Evolutionary conservation across 2,797 vertebrate species (phyloP).

Genomic region (Synaphobranchus kaupii): DNA sequence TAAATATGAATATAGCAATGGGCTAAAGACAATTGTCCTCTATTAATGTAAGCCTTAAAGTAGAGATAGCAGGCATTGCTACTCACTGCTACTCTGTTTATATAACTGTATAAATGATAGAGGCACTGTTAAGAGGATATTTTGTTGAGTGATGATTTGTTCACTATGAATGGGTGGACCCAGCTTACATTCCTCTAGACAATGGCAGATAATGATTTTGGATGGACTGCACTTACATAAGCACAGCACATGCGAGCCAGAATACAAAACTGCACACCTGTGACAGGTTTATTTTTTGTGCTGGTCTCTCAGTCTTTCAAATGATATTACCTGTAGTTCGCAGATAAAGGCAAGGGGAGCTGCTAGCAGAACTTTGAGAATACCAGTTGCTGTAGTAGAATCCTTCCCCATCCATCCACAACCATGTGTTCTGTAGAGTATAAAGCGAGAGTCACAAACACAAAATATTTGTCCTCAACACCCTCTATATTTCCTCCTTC

Average conservation of each 20-base stretch:
- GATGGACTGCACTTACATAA: neutral
- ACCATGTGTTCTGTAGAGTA: neutral
- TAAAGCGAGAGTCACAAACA: neutral
- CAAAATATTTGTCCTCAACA: neutral
- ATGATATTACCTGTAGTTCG: neutral
- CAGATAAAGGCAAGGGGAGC: neutral
- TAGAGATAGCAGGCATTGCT: neutral
- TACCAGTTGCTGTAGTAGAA: neutral
- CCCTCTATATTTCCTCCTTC: neutral
- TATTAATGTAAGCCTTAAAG: neutral
- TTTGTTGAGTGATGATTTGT: neutral
- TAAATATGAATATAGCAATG: neutral
- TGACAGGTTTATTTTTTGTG: neutral
- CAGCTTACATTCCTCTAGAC: neutral
- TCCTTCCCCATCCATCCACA: constrained; percentile 18
- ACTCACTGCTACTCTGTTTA: neutral
- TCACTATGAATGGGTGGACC: neutral
- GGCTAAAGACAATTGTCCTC: neutral
- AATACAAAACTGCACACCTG: neutral
- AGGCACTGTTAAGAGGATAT: neutral
- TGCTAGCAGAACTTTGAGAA: neutral
- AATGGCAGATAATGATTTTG: neutral
- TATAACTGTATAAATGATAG: neutral
- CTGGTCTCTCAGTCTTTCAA: neutral
- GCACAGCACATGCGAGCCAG: neutral